Percentiles rank a stretch among this genome's conserved stretches.
These are phyloP conservation scores for Metopolophium dirhodum DNA, from an alignment of 1,140 invertebrate genomes.

Conservation along the genomic window DNA sequence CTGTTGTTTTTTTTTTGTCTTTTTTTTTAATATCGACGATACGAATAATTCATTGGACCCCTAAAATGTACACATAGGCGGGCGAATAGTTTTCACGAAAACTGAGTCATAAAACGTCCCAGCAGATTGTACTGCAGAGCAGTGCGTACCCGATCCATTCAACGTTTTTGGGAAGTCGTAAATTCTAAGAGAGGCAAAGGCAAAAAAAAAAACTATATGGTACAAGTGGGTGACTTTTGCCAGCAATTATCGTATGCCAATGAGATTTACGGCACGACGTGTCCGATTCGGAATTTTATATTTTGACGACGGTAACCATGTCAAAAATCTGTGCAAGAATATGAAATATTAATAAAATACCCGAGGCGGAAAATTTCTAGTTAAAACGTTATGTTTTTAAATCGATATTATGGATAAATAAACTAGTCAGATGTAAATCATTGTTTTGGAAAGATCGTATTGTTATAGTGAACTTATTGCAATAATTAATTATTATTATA, in stretches of 20 bases:
- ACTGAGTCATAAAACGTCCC: background rate
- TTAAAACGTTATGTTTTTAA: background rate
- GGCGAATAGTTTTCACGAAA: background rate
- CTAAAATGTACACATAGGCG: background rate
- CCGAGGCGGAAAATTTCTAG: background rate
- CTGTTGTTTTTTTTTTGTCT: background rate
- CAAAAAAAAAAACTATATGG: background rate
- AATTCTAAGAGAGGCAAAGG: background rate
- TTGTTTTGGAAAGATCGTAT: background rate
- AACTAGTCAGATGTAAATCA: background rate
- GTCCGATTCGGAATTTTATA: background rate
- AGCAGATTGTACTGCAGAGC: background rate
- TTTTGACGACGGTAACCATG: background rate
- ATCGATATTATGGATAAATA: background rate
- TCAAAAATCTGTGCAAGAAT: background rate
- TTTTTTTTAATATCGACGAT: constrained; percentile 13
- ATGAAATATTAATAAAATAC: background rate
- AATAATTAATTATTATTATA: no score
- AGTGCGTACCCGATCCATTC: background rate
- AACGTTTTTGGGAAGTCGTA: background rate
- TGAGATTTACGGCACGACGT: background rate
- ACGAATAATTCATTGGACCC: background rate
- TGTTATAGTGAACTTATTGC: no score
- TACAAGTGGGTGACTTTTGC: background rate
- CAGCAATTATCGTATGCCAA: constrained; percentile 4